These are phyloP conservation scores for Lochmaea capreae DNA, from an alignment of 2,888 invertebrate species.

Conservation along the genomic window DNA sequence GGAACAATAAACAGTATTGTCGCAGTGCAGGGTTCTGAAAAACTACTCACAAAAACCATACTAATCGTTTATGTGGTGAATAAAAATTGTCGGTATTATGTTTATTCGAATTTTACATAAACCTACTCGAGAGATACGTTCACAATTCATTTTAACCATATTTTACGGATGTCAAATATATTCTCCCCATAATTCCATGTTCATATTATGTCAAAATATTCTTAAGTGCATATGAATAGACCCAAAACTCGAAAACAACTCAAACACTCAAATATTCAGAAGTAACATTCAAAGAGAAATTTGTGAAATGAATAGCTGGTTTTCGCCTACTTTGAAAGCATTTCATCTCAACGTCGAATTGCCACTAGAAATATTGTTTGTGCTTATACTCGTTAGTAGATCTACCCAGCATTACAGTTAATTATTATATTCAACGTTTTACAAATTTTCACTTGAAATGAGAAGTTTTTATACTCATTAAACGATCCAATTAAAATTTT, in stretches of 20 bases:
- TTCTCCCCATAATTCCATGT: constrained; percentile 21
- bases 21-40: too few species aligned
- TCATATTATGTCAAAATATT: constrained; percentile 28
- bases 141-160: constrained; percentile 16
- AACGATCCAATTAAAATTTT: too few species aligned
- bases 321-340: constrained; percentile 20
- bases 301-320: constrained; percentile 16
- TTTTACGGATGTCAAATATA: constrained; percentile 24
- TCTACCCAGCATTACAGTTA: too few species aligned
- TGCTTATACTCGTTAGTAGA: too few species aligned
- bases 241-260: constrained; percentile 32
- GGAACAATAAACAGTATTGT: too few species aligned
- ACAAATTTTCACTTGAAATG: too few species aligned
- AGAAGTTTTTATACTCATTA: too few species aligned
- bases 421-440: too few species aligned
- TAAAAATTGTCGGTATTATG: constrained; percentile 14
- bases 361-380: neutral
- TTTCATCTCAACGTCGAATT: constrained; percentile 10
- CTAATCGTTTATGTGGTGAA: constrained; percentile 7
- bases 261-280: constrained; percentile 22
- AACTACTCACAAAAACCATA: too few species aligned
- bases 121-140: constrained; percentile 8
- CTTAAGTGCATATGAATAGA: constrained; percentile 33
- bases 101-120: constrained; percentile 16
- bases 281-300: constrained; percentile 30